Evolutionary conservation across 2,888 invertebrate species (phyloP), one percentile per base, ranked within the genome.

Genomic region (Orthonevra nobilis): DNA sequence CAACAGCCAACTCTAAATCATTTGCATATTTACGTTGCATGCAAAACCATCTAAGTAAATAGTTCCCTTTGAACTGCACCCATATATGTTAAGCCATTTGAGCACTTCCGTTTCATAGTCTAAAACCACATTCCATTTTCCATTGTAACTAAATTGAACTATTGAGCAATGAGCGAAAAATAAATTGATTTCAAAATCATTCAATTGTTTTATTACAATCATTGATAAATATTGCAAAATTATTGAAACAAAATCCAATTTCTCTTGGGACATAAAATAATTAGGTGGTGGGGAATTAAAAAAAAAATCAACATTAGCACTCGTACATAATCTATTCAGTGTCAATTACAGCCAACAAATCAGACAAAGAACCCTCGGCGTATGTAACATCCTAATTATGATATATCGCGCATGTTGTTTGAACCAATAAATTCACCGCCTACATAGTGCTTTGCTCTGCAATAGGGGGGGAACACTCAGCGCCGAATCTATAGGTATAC

Each of bases 381-480:
- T 20, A 23, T 32, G 20, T 32, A 30, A 32, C 20, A 42, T 58
- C 36, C 26, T 36, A 46, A 60, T 60, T 60, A 60, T 60, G 60
- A 60, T 60, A 17, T 28, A 60, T 46, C 36, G 36, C 34, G 10
- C 12, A 23, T 46, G 17, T 60, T 46, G 60, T 60, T 46, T 4
- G 10, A 46, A 46, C 60, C 44, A 60, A 46, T 60, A 60, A 46
- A 60, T 60, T 60, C 6, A 17, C 7, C 12, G 26, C 36, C 17
- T 36, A 60, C 46, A 34, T 36, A n/a, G n/a, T 23, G 30, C 17
- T n/a, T 10, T 17, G 12, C 10, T 46, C 26, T 6, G 6, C 34
- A 23, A 26, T 34, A 9, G 32, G 0, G n/a, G n/a, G n/a, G 1
- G 3, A 12, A 46, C 46, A 60, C 6, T 7, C 10, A 17, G 34